Percentiles rank a stretch among this genome's conserved stretches.
Evolutionary conservation across 2,797 vertebrate species (phyloP).

Genomic region (Rhynchonycteris naso): DNA sequence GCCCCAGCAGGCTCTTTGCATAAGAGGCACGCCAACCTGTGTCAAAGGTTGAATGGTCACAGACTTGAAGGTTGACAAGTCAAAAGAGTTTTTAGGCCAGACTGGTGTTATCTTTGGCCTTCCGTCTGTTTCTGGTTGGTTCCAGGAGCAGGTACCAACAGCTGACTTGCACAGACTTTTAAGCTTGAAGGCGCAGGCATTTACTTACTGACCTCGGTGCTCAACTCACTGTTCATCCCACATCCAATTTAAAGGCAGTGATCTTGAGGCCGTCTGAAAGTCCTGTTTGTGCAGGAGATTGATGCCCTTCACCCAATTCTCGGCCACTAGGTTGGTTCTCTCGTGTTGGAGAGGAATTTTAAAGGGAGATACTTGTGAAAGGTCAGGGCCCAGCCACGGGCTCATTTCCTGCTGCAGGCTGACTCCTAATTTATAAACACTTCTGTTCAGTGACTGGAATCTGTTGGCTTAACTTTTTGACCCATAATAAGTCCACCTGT

Average conservation of each 20-base stretch:
- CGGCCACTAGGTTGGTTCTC: not conserved
- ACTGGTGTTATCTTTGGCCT: not conserved
- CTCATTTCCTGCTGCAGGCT: not conserved
- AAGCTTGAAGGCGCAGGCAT: not conserved
- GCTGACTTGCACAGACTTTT: not conserved
- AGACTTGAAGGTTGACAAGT: not conserved
- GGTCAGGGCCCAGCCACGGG: not conserved
- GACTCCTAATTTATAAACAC: not conserved
- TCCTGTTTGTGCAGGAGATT: not conserved
- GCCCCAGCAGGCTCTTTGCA: not conserved
- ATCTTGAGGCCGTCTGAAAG: not conserved
- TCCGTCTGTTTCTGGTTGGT: not conserved
- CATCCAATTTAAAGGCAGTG: not conserved
- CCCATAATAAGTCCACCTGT: not conserved
- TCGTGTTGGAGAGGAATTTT: not conserved
- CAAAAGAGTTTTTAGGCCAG: not conserved
- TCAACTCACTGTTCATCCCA: not conserved
- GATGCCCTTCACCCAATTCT: fast-evolving
- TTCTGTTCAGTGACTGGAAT: not conserved
- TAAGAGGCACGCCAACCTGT: not conserved
- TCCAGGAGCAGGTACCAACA: not conserved
- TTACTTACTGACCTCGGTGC: not conserved
- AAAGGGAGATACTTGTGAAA: not conserved
- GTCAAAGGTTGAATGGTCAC: not conserved
- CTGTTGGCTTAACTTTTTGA: not conserved